phyloP scores from a whole-genome alignment of 2,113 vertebrate genomes.

The Paradoxurus hermaphroditus region DNA sequence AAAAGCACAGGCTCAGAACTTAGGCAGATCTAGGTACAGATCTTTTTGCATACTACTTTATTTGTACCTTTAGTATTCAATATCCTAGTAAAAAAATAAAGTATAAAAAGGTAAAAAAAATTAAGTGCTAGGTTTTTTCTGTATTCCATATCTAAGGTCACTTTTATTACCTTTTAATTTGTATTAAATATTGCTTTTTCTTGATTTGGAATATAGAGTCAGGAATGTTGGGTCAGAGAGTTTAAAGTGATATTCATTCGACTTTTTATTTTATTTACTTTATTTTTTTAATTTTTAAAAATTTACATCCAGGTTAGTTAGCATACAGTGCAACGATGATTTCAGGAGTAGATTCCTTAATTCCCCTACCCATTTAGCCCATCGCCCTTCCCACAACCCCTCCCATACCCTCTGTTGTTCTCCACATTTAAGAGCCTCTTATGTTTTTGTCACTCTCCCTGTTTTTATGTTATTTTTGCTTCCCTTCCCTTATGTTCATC shows the following conservation, averaged over 20 bases:
- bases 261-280: no score
- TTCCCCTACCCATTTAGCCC: no score
- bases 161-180: neutral
- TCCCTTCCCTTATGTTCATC: no score
- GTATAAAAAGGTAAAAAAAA: neutral
- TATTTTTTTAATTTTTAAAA: no score
- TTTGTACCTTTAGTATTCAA: neutral
- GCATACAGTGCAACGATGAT: no score
- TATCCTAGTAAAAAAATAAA: neutral
- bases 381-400: no score
- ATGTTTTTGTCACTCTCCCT: no score
- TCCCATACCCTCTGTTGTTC: no score
- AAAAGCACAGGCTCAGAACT: neutral
- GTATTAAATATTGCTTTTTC: neutral
- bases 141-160: neutral
- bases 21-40: neutral
- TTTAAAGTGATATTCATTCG: neutral
- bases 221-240: neutral
- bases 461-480: no score
- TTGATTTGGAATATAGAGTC: neutral
- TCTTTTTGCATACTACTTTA: neutral
- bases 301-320: no score
- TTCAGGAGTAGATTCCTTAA: no score
- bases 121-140: neutral
- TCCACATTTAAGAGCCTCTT: no score